Evolutionary conservation across 2,888 invertebrate genomes (phyloP).

Genomic region (Sphaeridia pumilis): DNA sequence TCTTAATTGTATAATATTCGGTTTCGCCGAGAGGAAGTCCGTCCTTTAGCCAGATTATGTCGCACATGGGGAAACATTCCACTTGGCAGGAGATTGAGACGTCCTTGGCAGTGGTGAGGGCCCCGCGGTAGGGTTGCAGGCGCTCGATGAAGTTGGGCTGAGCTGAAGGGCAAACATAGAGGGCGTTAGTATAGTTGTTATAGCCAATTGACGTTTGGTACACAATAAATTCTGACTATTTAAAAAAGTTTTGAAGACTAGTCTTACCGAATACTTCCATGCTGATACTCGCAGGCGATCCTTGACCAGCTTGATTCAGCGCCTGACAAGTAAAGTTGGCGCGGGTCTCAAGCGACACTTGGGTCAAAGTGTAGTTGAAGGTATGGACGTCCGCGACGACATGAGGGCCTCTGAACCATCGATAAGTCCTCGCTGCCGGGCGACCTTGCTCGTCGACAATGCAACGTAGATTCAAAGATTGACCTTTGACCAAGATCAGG

Average conservation of each 20-base stretch:
- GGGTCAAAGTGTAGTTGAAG: constrained; percentile 65
- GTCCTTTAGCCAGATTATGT: constrained; percentile 73
- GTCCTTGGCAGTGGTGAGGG: constrained; percentile 49
- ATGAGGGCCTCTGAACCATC: constrained; percentile 69
- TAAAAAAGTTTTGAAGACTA: no score
- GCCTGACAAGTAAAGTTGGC: constrained; percentile 84
- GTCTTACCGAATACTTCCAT: constrained; percentile 56
- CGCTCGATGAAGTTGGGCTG: constrained; percentile 78
- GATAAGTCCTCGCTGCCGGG: constrained; percentile 53
- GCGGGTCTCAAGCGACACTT: constrained; percentile 70
- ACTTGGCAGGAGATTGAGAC: constrained; percentile 68
- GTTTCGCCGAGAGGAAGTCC: constrained; percentile 50
- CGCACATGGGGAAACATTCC: constrained; percentile 70
- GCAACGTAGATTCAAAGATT: constrained; percentile 70
- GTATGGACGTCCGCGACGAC: constrained; percentile 62
- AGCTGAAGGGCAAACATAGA: constrained; percentile 46
- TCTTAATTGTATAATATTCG: constrained; percentile 52
- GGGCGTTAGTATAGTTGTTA: no score
- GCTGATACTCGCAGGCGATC: constrained; percentile 53
- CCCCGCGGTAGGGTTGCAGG: constrained; percentile 69
- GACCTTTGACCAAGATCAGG: constrained; percentile 65
- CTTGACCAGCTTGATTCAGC: constrained; percentile 70
- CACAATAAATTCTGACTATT: no score
- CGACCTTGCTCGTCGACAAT: constrained; percentile 69
- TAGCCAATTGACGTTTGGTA: no score